Percentiles rank a stretch among this genome's conserved stretches.
Conservation (phyloP, 2,888 invertebrate species). For the Polydesmus complanatus region DNA sequence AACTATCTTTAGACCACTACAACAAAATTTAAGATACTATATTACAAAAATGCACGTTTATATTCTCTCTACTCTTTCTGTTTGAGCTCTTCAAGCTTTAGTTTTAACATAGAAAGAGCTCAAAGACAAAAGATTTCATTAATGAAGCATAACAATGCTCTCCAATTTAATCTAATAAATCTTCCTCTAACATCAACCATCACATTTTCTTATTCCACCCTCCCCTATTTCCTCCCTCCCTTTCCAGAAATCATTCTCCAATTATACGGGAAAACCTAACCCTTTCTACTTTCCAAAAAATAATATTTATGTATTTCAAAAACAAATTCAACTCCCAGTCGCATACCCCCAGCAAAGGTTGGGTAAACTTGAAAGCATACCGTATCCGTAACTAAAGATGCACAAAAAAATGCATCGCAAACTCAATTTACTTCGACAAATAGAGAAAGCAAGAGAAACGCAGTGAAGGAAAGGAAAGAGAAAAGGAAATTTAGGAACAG, state of each 20-base stretch:
- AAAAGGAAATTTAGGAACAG: background rate
- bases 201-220: background rate
- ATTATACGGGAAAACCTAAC: background rate
- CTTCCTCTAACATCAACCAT: background rate
- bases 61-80: no score
- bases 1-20: no score
- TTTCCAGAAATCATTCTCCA: background rate
- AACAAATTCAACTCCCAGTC: no score
- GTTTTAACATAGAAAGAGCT: no score
- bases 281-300: background rate
- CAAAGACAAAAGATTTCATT: no score
- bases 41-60: no score
- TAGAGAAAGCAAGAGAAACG: background rate
- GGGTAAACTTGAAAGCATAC: background rate
- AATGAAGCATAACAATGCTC: no score
- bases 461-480: no score
- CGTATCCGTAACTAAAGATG: background rate
- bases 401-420: background rate
- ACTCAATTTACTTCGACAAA: background rate
- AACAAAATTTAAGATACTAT: no score
- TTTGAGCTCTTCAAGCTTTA: no score
- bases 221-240: background rate
- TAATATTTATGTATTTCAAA: no score
- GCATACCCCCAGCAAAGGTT: background rate
- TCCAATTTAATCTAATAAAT: background rate